These are phyloP conservation scores for Kryptolebias ocellatus DNA, from an alignment of 2,797 vertebrate genomes.

Conservation along the genomic window DNA sequence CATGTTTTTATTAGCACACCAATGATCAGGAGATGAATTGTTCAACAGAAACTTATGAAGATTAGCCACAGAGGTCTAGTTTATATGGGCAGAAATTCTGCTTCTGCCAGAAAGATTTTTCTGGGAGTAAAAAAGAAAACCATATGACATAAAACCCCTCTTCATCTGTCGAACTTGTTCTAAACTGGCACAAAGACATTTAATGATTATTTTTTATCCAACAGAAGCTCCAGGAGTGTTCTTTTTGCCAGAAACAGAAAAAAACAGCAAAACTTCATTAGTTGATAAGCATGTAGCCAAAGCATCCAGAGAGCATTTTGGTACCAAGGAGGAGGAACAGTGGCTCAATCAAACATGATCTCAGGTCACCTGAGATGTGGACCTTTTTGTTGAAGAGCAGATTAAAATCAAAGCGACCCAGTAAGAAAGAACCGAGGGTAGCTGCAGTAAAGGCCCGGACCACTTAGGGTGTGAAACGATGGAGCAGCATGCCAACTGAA, in stretches of 20 bases:
- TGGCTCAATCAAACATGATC: no score
- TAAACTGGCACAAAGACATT: slow-evolving; percentile 4
- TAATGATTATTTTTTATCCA: not conserved
- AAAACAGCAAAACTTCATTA: no score
- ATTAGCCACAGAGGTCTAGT: not conserved
- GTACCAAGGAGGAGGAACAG: no score
- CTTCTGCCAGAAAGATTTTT: slow-evolving; percentile 2
- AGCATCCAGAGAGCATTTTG: no score
- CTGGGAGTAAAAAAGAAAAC: not conserved
- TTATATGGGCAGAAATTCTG: not conserved
- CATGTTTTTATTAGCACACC: no score
- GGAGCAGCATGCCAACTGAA: no score
- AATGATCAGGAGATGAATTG: no score
- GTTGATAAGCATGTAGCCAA: no score
- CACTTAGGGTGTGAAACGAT: no score
- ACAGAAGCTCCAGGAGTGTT: not conserved
- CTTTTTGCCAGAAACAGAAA: no score
- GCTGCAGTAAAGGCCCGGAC: not conserved
- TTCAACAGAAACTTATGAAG: no score
- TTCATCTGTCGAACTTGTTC: slow-evolving; percentile 6
- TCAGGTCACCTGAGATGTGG: no score
- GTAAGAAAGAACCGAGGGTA: not conserved
- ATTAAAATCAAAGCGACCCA: not conserved
- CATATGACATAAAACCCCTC: not conserved
- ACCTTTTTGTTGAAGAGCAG: not conserved